These are phyloP conservation scores for Odontothrips loti DNA, from an alignment of 2,888 invertebrate genomes.

Conservation along the genomic window DNA sequence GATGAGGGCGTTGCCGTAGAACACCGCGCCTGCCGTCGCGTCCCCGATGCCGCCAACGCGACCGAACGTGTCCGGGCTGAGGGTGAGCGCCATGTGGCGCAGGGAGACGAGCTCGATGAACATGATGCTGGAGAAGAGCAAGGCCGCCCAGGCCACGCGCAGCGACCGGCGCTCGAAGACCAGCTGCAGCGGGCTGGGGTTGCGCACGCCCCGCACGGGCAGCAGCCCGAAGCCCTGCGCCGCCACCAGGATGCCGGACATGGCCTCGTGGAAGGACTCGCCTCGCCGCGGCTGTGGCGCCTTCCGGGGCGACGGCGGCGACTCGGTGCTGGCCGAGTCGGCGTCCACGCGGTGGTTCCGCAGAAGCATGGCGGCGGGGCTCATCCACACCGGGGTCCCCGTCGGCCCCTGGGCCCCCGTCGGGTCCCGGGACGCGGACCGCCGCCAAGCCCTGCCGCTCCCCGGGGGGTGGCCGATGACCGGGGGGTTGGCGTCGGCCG, in stretches of 20 bases:
- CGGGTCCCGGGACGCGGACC: background rate
- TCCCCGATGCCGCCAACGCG: slow-evolving; percentile 43
- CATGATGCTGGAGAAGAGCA: slow-evolving; percentile 38
- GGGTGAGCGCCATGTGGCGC: slow-evolving; percentile 43
- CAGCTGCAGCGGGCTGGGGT: slow-evolving; percentile 40
- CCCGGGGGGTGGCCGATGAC: background rate
- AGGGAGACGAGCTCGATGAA: slow-evolving; percentile 42
- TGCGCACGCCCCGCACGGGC: slow-evolving; percentile 42
- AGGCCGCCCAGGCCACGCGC: slow-evolving; percentile 40
- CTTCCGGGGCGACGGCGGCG: background rate
- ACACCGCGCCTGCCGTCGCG: slow-evolving; percentile 48
- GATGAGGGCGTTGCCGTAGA: slow-evolving; percentile 46
- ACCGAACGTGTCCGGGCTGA: slow-evolving; percentile 41
- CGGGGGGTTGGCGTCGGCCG: background rate
- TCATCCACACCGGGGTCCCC: background rate
- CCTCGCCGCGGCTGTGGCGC: background rate
- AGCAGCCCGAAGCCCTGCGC: slow-evolving; percentile 46
- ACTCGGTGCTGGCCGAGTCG: background rate
- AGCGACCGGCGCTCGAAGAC: slow-evolving; percentile 40
- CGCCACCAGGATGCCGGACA: slow-evolving; percentile 41
- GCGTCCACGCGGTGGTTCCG: background rate
- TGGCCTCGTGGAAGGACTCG: slow-evolving; percentile 45
- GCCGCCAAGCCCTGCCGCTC: background rate
- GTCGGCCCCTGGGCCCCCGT: background rate
- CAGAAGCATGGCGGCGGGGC: background rate